Conservation (phyloP, 2,888 invertebrate genomes). For the Rotaria magnacalcarata region DNA sequence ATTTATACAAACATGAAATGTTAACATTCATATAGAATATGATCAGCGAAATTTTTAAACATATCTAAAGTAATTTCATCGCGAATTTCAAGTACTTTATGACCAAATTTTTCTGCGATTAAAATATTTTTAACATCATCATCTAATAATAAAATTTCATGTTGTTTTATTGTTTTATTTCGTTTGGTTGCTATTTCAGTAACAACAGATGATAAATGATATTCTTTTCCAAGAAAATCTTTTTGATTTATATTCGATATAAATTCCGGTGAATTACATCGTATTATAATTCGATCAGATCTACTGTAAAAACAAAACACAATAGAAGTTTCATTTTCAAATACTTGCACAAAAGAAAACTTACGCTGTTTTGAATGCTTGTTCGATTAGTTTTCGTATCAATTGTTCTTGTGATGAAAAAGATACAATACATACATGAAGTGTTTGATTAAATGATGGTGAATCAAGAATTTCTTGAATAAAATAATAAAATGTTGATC, state of each 20-base stretch:
- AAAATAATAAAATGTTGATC: conserved; percentile 42
- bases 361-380: conserved; percentile 34
- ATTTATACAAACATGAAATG: background rate
- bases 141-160: conserved; percentile 52
- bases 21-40: background rate
- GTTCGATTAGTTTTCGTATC: conserved; percentile 40
- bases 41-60: conserved; percentile 9
- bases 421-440: conserved; percentile 43
- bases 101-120: conserved; percentile 52
- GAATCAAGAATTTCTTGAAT: conserved; percentile 38
- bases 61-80: conserved; percentile 35
- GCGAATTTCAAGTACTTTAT: conserved; percentile 49
- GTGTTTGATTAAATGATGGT: background rate
- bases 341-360: background rate
- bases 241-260: background rate
- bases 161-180: conserved; percentile 46
- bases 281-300: conserved; percentile 38
- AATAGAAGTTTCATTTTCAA: too few relatives aligned
- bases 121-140: conserved; percentile 52
- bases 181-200: conserved; percentile 21
- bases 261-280: conserved; percentile 43
- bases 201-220: conserved; percentile 38
- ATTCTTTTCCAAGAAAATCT: conserved; percentile 44
- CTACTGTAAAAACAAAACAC: background rate
- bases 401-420: conserved; percentile 45